A percentile compares a stretch with the other conserved stretches of the same genome.
These are phyloP conservation scores for Oryzias dopingdopingensis DNA, from an alignment of 2,797 vertebrate species.

Conservation along the genomic window DNA sequence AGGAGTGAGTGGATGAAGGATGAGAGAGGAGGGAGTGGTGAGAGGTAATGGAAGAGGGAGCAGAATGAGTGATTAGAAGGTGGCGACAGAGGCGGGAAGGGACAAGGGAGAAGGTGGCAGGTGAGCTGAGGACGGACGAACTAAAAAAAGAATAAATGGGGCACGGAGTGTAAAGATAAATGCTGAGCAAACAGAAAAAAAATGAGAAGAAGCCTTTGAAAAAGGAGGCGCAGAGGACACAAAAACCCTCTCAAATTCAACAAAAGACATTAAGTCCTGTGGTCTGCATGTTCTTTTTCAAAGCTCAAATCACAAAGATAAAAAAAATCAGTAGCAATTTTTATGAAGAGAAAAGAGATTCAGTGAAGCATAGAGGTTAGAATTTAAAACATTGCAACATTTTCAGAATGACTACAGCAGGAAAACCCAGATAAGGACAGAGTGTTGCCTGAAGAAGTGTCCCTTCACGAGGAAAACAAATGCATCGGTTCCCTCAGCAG, in stretches of 20 bases:
- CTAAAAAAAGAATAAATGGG: constrained; percentile 38
- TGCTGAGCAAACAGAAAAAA: constrained; percentile 17
- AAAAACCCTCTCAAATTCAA: constrained; percentile 9
- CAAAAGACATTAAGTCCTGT: background rate
- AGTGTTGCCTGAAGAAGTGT: background rate
- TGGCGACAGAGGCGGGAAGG: constrained; percentile 39
- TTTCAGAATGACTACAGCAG: background rate
- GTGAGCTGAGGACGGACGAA: constrained; percentile 11
- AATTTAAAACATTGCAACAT: background rate
- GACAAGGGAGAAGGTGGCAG: constrained; percentile 27
- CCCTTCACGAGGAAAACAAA: background rate
- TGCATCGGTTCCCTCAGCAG: background rate
- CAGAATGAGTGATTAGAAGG: constrained; percentile 63
- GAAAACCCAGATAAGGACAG: constrained; percentile 6
- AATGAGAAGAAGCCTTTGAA: constrained; percentile 17
- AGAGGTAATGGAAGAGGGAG: constrained; percentile 50
- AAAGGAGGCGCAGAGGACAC: constrained; percentile 2
- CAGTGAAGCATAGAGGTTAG: background rate
- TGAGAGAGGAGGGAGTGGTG: constrained; percentile 42
- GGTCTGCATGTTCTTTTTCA: background rate
- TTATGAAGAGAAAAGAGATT: background rate
- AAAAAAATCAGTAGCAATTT: background rate
- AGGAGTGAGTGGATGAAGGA: constrained; percentile 44
- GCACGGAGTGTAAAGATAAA: constrained; percentile 32
- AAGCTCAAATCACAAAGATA: background rate